phyloP scores from a whole-genome alignment of 2,888 invertebrate species.

The Agonopterix subpropinquella region DNA sequence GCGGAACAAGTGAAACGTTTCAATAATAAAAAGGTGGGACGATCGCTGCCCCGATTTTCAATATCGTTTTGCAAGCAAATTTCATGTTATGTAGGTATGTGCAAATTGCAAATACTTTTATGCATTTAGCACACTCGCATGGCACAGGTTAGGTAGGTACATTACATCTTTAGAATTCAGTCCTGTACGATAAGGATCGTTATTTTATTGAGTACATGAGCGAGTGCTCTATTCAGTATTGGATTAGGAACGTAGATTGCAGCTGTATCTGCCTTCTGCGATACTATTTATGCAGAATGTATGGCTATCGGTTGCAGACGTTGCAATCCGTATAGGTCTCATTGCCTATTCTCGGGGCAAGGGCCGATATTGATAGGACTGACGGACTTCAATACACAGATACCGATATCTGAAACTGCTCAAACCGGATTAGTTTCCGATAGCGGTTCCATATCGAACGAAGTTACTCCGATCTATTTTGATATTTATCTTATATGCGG shows the following conservation, averaged over 20 bases:
- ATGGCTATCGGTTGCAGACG: conserved; percentile 25
- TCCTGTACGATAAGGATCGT: no score
- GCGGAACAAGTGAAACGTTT: conserved; percentile 62
- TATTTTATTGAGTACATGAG: no score
- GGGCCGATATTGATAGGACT: conserved; percentile 24
- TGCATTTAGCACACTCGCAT: no score
- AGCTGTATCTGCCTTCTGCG: conserved; percentile 5
- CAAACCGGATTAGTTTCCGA: conserved; percentile 39
- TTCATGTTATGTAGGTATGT: conserved; percentile 26
- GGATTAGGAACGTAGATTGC: conserved; percentile 7
- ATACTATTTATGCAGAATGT: conserved; percentile 27
- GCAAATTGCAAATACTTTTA: conserved; percentile 47
- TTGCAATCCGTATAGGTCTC: conserved; percentile 21
- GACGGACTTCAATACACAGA: conserved; percentile 31
- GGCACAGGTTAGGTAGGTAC: no score
- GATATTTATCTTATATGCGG: not conserved
- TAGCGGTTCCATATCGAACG: conserved; percentile 29
- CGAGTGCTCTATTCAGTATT: conserved; percentile 4
- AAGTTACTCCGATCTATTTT: conserved; percentile 19
- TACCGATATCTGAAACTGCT: conserved; percentile 32
- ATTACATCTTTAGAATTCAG: no score
- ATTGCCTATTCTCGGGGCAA: conserved; percentile 31
- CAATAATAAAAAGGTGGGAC: conserved; percentile 59
- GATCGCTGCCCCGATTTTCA: conserved; percentile 54
- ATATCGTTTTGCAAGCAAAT: conserved; percentile 57